phyloP scores from a whole-genome alignment of 2,113 vertebrate species.

The Eubucco bourcierii region DNA sequence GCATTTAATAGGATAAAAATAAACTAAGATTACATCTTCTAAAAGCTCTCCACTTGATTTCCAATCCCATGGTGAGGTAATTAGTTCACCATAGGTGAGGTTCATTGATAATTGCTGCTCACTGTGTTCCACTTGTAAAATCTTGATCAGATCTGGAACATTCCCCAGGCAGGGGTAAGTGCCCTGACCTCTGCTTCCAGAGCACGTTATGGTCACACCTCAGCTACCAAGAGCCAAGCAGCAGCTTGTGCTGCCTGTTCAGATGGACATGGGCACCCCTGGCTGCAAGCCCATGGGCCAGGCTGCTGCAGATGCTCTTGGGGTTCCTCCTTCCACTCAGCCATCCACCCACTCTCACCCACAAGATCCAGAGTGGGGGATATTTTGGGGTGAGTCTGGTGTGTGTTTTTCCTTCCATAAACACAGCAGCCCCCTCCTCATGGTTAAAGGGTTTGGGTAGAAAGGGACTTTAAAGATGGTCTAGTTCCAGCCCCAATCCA shows the following conservation, averaged over 20 bases:
- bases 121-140: neutral
- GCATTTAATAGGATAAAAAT: neutral
- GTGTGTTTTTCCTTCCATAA: neutral
- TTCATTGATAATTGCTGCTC: neutral
- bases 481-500: no score
- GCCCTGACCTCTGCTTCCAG: neutral
- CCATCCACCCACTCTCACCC: neutral
- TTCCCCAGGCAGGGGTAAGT: no score
- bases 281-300: neutral
- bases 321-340: no score
- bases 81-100: no score
- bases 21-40: neutral
- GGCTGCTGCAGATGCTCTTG: accelerated
- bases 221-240: neutral
- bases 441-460: no score
- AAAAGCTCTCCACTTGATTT: neutral
- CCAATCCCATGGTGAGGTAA: neutral
- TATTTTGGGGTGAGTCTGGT: accelerated
- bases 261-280: accelerated
- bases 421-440: accelerated
- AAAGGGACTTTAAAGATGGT: no score
- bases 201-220: accelerated
- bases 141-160: accelerated
- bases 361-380: neutral
- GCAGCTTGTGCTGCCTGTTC: neutral